Percentiles rank a stretch among this genome's conserved stretches.
Conservation (phyloP, 2,888 invertebrate species). For the Rhorus exstirpatorius region DNA sequence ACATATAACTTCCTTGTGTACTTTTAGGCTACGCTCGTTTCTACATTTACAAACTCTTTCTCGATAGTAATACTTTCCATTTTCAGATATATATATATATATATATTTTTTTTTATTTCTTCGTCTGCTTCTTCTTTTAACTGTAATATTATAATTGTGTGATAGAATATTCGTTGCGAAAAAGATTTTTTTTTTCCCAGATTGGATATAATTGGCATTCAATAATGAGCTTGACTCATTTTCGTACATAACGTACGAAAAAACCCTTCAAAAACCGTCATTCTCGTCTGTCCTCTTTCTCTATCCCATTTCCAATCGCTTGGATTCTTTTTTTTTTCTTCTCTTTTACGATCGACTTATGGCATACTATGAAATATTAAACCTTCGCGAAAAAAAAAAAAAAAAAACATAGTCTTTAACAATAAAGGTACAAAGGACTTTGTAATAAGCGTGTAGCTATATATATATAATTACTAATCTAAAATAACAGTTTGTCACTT, state of each 20-base stretch:
- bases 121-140: background rate
- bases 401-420: constrained; percentile 62
- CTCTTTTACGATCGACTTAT: constrained; percentile 16
- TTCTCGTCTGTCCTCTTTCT: background rate
- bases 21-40: constrained; percentile 73
- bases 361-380: constrained; percentile 50
- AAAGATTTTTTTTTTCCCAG: constrained; percentile 19
- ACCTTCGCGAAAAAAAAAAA: constrained; percentile 56
- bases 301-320: constrained; percentile 12
- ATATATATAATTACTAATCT: constrained; percentile 42
- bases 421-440: constrained; percentile 71
- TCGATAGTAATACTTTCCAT: constrained; percentile 78
- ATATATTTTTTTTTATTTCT: constrained; percentile 29
- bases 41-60: constrained; percentile 74
- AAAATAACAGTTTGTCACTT: constrained; percentile 63
- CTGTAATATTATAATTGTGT: constrained; percentile 16
- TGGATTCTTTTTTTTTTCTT: constrained; percentile 2
- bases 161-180: constrained; percentile 55
- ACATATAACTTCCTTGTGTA: constrained; percentile 73
- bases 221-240: constrained; percentile 22
- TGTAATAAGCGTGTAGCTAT: constrained; percentile 62
- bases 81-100: constrained; percentile 70
- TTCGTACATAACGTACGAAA: constrained; percentile 23
- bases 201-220: constrained; percentile 31
- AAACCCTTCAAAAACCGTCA: constrained; percentile 1